phyloP scores from a whole-genome alignment of 2,797 vertebrate genomes.

The Florisuga fusca region DNA sequence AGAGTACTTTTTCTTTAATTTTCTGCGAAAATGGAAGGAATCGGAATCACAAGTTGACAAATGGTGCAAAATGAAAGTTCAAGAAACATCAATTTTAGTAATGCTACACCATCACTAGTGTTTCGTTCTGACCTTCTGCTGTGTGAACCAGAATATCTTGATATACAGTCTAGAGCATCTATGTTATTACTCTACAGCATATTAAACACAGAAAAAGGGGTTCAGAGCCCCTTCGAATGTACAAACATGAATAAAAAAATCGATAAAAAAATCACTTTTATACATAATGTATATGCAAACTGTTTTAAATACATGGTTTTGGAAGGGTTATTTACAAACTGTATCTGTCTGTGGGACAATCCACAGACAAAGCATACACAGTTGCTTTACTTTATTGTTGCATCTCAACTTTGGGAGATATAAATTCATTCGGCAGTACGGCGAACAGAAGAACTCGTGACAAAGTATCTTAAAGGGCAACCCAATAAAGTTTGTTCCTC shows the following conservation, averaged over 20 bases:
- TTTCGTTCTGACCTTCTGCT: conserved; percentile 75
- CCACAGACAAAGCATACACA: conserved; percentile 82
- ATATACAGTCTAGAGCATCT: conserved; percentile 85
- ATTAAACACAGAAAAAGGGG: conserved; percentile 86
- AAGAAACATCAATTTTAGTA: conserved; percentile 83
- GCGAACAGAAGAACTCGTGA: conserved; percentile 75
- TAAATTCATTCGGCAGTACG: conserved; percentile 77
- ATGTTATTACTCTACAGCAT: conserved; percentile 85
- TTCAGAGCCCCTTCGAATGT: conserved; percentile 81
- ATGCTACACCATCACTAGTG: conserved; percentile 82
- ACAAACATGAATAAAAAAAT: conserved; percentile 96
- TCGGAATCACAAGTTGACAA: conserved; percentile 85
- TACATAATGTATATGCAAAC: conserved; percentile 95
- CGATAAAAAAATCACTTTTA: conserved; percentile 92
- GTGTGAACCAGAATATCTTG: conserved; percentile 79
- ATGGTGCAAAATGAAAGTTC: conserved; percentile 80
- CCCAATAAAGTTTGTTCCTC: conserved; percentile 74
- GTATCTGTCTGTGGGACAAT: conserved; percentile 80
- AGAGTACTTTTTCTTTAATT: conserved; percentile 87
- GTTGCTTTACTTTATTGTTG: conserved; percentile 70
- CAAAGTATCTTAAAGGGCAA: conserved; percentile 75
- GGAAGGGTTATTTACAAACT: conserved; percentile 93
- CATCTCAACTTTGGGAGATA: conserved; percentile 81
- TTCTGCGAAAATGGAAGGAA: conserved; percentile 83
- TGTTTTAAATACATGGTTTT: conserved; percentile 89